Evolutionary conservation across 2,113 vertebrate genomes (phyloP).

Genomic region (Pycnonotus jocosus): DNA sequence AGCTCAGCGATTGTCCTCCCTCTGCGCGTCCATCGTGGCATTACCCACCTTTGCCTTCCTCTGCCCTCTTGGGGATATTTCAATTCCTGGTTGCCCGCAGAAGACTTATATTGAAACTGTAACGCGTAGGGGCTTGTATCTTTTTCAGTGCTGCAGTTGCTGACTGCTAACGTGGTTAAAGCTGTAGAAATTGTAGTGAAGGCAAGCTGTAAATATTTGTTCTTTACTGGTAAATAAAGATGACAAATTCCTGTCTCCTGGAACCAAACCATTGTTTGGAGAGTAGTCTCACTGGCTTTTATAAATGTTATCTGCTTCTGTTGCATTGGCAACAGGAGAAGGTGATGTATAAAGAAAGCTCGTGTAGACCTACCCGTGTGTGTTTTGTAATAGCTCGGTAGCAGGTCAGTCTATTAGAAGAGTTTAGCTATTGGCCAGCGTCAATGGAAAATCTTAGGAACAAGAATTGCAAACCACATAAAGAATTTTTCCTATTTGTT

Average conservation of each 20-base stretch:
- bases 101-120: not conserved
- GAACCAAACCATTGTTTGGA: not conserved
- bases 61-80: not conserved
- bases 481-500: constrained; percentile 49
- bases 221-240: not conserved
- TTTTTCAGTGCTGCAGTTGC: fast-evolving
- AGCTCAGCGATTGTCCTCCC: fast-evolving
- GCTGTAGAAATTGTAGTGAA: not conserved
- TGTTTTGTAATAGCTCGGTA: not conserved
- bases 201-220: not conserved
- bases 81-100: fast-evolving
- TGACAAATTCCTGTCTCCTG: not conserved
- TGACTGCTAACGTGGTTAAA: not conserved
- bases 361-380: not conserved
- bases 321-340: not conserved
- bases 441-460: constrained; percentile 47
- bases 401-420: not conserved
- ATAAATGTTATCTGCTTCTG: not conserved
- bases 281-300: not conserved
- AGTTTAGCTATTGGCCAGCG: constrained; percentile 18
- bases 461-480: constrained; percentile 18
- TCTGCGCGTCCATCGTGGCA: fast-evolving
- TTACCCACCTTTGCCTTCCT: not conserved
- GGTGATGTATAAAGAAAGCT: not conserved
- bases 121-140: fast-evolving